Evolutionary conservation across 1,140 invertebrate species (phyloP), one percentile per base, ranked within the genome.

Genomic region (Portunus trituberculatus): DNA sequence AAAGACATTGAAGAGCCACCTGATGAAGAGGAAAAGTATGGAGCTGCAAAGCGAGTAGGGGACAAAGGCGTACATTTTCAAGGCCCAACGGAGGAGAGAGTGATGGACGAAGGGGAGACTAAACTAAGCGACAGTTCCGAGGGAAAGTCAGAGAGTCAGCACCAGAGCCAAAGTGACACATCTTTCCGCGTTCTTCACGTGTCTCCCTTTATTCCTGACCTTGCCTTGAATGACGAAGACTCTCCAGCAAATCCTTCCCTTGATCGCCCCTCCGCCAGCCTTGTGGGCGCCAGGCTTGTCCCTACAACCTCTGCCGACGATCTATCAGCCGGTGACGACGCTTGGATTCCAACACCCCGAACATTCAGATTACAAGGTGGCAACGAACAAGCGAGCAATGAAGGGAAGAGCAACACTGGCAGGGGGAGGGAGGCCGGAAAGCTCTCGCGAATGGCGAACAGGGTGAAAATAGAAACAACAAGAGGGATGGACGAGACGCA

Each of bases 181-280:
- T 29, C 20, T 6, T 32, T 93, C 46, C 16, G 25, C 7, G 91
- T 10, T 25, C n/a, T 84, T n/a, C 91, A 84, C 39, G 25, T 93
- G 67, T 84, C 76, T 0, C 82, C 91, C n/a, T 93, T 84, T 25
- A 93, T 48, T n/a, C 32, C 82, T 4, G 91, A 93, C 14, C 91
- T n/a, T 14, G 16, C 16, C 28, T 46, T 93, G 10, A 28, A 84
- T 31, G 67, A 39, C 29, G 3, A n/a, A 3, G 32, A 48, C 6
- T n/a, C 29, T 3, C 28, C 29, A 14, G 2, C 10, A 3, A 45
- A 8, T 0, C 32, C n/a, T 12, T 48, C 31, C 67, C 76, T 92
- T 29, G 28, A 28, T 6, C 28, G 20, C 7, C 12, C 32, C 25
- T 83, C 16, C 16, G 28, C 2, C 76, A 32, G 29, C 8, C 0